Conservation (phyloP, 2,113 vertebrate species). For the Hipposideros armiger region DNA sequence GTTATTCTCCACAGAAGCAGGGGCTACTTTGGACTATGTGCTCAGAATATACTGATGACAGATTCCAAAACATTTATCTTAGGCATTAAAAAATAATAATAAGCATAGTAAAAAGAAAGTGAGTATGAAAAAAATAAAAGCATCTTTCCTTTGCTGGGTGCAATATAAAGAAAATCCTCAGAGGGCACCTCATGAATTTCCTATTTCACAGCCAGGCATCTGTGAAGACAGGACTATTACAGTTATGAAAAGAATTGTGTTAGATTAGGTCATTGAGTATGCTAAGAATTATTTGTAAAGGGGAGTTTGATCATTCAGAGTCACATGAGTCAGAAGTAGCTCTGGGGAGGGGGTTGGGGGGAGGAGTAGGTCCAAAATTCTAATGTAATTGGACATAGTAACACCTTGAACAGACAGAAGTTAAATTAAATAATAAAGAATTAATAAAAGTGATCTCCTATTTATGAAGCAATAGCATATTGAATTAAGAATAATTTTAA, state of each 20-base stretch:
- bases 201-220: background rate
- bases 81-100: background rate
- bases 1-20: slow-evolving; percentile 25
- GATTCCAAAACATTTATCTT: slow-evolving; percentile 33
- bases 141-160: background rate
- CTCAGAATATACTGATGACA: background rate
- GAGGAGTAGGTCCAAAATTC: background rate
- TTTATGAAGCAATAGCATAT: slow-evolving; percentile 1
- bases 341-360: background rate
- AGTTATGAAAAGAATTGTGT: background rate
- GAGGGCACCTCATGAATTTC: slow-evolving; percentile 25
- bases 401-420: background rate
- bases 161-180: slow-evolving; percentile 35
- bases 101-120: background rate
- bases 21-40: background rate
- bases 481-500: slow-evolving; percentile 22
- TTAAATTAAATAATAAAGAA: slow-evolving; percentile 32
- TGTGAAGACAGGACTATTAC: background rate
- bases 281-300: slow-evolving; percentile 12
- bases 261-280: background rate
- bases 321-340: background rate
- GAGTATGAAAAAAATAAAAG: background rate
- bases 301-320: background rate
- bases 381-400: slow-evolving; percentile 1
- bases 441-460: background rate